These are phyloP conservation scores for Sesamia nonagrioides DNA, from an alignment of 1,140 invertebrate genomes.

Conservation along the genomic window DNA sequence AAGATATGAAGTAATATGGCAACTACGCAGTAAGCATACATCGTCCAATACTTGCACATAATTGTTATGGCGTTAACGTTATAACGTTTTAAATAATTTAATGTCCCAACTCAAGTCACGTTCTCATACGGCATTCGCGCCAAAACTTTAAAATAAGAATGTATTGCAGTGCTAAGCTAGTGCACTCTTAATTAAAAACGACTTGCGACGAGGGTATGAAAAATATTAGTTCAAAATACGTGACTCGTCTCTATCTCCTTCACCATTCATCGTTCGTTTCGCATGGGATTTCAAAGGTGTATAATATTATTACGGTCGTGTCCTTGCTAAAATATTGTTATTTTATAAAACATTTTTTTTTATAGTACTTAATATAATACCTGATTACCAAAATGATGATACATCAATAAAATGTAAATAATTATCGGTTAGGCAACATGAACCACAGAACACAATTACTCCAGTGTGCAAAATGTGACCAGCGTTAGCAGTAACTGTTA, in stretches of 20 bases:
- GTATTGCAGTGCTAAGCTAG: background rate
- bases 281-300: background rate
- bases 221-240: conserved; percentile 25
- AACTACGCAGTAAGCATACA: conserved; percentile 58
- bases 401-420: conserved; percentile 16
- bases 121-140: conserved; percentile 52
- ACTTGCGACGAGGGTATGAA: background rate
- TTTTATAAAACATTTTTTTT: no score
- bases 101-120: conserved; percentile 47
- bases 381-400: background rate
- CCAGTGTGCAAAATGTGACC: no score
- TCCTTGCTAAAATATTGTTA: conserved; percentile 30
- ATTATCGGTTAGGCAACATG: background rate
- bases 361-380: background rate
- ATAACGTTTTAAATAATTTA: conserved; percentile 50
- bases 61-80: conserved; percentile 49
- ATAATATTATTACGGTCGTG: background rate
- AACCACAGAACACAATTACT: no score
- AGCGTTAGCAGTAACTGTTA: no score
- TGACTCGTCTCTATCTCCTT: conserved; percentile 6
- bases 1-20: conserved; percentile 17
- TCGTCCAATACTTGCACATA: conserved; percentile 55
- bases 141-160: conserved; percentile 49
- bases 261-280: conserved; percentile 31
- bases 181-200: background rate